Base-by-base conservation (phyloP, 2,113 vertebrate genomes). In the Nycticebus coucang region DNA sequence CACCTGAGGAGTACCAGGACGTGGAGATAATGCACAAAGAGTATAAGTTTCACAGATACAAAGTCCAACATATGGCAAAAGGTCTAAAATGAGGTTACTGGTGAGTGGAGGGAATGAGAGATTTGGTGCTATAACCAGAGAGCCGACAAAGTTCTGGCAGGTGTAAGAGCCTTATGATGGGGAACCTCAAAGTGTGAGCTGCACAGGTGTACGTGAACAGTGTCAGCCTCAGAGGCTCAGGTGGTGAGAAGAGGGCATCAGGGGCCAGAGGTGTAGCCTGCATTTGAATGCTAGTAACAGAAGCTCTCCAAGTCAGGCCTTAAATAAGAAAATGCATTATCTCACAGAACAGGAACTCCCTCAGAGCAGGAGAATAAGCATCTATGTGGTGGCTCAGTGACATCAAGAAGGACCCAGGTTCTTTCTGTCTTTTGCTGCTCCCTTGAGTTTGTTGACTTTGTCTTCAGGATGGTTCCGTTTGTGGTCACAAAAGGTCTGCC, bases 341-440 rank as follows among this genome's bases (percentile, higher is more conserved):
- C 19, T 92, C 86, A 26, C 35, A 37, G 60, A 62, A 80, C 2
- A 94, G 59, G 50, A 71, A 45, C 59, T 90, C 71, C n/a, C 8
- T 80, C 68, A 72, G 17, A 87, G 24, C 75, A 0, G 30, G 24
- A 91, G 18, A 14, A 50, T 66, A 17, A 79, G 9, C 26, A 17
- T 6, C 30, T 60, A 5, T 7, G 26, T 3, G 10, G 30, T 62
- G 30, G 24, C 50, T 92, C 62, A 50, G 0, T 45, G 28, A 72
- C 68, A 15, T 45, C n/a, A 71, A 64, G 68, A 81, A 59, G 24
- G 41, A 69, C 28, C 7, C 30, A 35, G 21, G 7, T 87, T 84
- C 62, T 66, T 91, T 53, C 45, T 79, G 14, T 86, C 69, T 84
- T 96, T 92, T 92, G 64, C 64, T 75, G 62, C 64, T 74, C 30